These are phyloP conservation scores for Zapus hudsonius DNA, from an alignment of 2,113 vertebrate genomes.

Conservation along the genomic window DNA sequence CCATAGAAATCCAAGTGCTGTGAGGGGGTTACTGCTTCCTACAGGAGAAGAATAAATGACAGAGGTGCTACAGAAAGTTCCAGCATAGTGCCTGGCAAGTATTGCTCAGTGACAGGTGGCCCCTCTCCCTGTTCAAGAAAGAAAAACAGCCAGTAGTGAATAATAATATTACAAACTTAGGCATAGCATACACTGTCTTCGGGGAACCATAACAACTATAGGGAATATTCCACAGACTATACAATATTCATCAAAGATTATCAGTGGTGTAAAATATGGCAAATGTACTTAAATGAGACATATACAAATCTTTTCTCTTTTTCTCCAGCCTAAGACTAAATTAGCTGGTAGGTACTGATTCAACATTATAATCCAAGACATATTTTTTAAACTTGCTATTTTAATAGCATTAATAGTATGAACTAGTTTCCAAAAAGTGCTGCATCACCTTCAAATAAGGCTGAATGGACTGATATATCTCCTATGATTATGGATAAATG, in stretches of 20 bases:
- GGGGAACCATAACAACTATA: not conserved
- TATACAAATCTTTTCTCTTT: not conserved
- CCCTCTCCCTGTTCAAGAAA: not conserved
- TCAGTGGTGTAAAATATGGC: not conserved
- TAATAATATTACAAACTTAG: not conserved
- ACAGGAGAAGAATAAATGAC: not conserved
- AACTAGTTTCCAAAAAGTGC: too few species aligned
- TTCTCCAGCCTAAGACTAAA: not conserved
- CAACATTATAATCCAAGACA: not conserved
- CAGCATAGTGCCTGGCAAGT: not conserved
- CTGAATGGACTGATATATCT: too few species aligned
- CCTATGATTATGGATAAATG: too few species aligned
- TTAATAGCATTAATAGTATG: not conserved
- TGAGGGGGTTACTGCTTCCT: not conserved
- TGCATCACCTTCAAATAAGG: too few species aligned
- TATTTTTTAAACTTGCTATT: not conserved
- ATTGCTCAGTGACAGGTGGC: not conserved
- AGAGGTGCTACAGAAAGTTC: not conserved
- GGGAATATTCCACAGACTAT: not conserved
- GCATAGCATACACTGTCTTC: not conserved
- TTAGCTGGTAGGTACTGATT: not conserved
- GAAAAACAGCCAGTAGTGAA: not conserved
- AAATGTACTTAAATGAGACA: not conserved
- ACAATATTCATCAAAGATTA: not conserved
- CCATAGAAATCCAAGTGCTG: not conserved